These are phyloP conservation scores for Bombus impatiens DNA, from an alignment of 1,140 invertebrate genomes.

Conservation along the genomic window DNA sequence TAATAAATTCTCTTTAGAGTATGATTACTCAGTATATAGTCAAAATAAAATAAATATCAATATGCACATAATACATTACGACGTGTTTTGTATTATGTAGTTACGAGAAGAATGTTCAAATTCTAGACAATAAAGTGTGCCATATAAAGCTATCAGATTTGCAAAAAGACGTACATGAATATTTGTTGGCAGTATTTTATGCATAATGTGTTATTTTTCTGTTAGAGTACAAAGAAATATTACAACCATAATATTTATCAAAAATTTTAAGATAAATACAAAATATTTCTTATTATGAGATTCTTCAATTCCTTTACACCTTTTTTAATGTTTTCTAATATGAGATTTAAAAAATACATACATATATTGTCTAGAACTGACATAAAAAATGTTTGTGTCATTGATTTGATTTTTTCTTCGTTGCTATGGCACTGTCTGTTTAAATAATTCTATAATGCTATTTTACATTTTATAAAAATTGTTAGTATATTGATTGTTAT, in stretches of 20 bases:
- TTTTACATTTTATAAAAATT: conserved; percentile 59
- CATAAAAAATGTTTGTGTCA: conserved; percentile 54
- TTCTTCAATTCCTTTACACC: conserved; percentile 52
- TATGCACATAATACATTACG: conserved; percentile 40
- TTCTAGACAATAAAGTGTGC: conserved; percentile 65
- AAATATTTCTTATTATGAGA: conserved; percentile 50
- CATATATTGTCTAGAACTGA: conserved; percentile 67
- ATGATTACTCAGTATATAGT: conserved; percentile 32
- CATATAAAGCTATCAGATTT: conserved; percentile 45
- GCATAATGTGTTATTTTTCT: conserved; percentile 53
- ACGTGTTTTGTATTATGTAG: conserved; percentile 20
- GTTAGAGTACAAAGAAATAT: conserved; percentile 52
- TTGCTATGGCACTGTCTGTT: conserved; percentile 72
- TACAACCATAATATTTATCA: conserved; percentile 31
- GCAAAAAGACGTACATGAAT: conserved; percentile 47
- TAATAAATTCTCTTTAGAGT: conserved; percentile 51
- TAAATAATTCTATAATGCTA: conserved; percentile 60
- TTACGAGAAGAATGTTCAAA: conserved; percentile 52
- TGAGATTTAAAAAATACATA: conserved; percentile 55
- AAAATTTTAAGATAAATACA: conserved; percentile 45
- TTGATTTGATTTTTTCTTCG: conserved; percentile 67
- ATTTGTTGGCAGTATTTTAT: conserved; percentile 26
- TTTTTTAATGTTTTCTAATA: conserved; percentile 37
- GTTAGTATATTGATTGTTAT: conserved; percentile 52
- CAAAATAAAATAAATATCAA: conserved; percentile 63